These are phyloP conservation scores for Bergia puertoricense DNA, from an alignment of 92 coral and sea anemone genomes.

Conservation along the genomic window DNA sequence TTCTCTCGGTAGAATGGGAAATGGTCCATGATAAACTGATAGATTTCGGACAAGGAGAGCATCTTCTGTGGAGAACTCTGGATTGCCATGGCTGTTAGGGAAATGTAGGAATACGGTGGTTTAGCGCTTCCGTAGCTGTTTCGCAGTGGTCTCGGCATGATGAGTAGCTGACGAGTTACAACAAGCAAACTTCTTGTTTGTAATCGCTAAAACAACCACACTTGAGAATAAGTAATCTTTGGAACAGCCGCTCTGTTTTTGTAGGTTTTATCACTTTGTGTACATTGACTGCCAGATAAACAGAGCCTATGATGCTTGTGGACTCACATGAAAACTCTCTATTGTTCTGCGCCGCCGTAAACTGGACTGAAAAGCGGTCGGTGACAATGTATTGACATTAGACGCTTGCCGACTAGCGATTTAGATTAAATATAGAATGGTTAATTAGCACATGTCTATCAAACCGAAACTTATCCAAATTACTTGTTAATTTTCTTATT, in stretches of 20 bases:
- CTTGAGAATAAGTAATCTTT: constrained; percentile 52
- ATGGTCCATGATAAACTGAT: constrained; percentile 98
- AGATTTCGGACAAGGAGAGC: constrained; percentile 96
- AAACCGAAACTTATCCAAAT: constrained; percentile 99
- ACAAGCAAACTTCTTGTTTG: constrained; percentile 28
- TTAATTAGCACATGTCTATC: constrained; percentile 99
- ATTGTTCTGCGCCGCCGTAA: constrained; percentile 82
- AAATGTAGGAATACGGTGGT: constrained; percentile 97
- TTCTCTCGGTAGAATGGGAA: constrained; percentile 97
- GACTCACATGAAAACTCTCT: constrained; percentile 91
- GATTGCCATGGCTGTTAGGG: constrained; percentile 97
- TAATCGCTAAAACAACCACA: constrained; percentile 51
- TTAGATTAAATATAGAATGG: constrained; percentile 97
- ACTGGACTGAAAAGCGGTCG: constrained; percentile 69
- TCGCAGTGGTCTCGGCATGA: constrained; percentile 96
- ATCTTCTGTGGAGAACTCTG: constrained; percentile 98
- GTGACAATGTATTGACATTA: constrained; percentile 88
- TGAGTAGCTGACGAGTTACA: constrained; percentile 32
- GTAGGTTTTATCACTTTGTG: constrained; percentile 74
- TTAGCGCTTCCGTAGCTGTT: constrained; percentile 99
- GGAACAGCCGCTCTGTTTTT: constrained; percentile 77
- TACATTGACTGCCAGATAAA: constrained; percentile 89
- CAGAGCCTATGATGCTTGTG: constrained; percentile 76
- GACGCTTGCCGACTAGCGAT: constrained; percentile 92
- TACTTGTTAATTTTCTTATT: constrained; percentile 99